phyloP scores from a whole-genome alignment of 2,113 vertebrate genomes.

The Carassius gibelio region DNA sequence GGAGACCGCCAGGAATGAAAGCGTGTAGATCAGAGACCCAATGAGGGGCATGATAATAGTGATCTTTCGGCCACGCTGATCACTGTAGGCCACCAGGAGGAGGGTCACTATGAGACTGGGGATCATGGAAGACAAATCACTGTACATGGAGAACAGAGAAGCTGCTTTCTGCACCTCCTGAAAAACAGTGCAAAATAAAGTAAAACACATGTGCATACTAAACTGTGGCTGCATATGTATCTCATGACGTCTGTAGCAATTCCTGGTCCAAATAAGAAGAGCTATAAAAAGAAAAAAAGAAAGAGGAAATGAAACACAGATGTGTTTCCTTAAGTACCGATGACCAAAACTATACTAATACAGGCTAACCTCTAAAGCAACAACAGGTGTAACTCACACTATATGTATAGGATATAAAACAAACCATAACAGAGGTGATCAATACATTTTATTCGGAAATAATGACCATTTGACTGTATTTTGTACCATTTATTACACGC shows the following conservation, averaged over 20 bases:
- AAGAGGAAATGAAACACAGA: constrained; percentile 36
- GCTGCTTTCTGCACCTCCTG: constrained; percentile 89
- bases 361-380: constrained; percentile 6
- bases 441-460: not conserved
- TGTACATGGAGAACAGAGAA: constrained; percentile 84
- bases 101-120: constrained; percentile 87
- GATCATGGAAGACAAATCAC: constrained; percentile 80
- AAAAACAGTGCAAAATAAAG: constrained; percentile 34
- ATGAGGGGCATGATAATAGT: constrained; percentile 83
- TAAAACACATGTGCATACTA: not conserved
- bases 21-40: constrained; percentile 75
- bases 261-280: not conserved
- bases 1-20: constrained; percentile 76
- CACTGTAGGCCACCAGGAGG: constrained; percentile 87
- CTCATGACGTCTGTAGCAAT: not conserved
- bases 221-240: not conserved
- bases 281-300: constrained; percentile 34
- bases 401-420: not conserved
- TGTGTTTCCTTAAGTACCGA: not conserved
- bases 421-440: not conserved
- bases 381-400: constrained; percentile 24
- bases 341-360: not conserved
- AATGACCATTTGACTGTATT: not conserved
- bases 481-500: not conserved
- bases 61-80: constrained; percentile 85